Conservation (phyloP, 2,797 vertebrate genomes). For the Pangasius macronema region DNA sequence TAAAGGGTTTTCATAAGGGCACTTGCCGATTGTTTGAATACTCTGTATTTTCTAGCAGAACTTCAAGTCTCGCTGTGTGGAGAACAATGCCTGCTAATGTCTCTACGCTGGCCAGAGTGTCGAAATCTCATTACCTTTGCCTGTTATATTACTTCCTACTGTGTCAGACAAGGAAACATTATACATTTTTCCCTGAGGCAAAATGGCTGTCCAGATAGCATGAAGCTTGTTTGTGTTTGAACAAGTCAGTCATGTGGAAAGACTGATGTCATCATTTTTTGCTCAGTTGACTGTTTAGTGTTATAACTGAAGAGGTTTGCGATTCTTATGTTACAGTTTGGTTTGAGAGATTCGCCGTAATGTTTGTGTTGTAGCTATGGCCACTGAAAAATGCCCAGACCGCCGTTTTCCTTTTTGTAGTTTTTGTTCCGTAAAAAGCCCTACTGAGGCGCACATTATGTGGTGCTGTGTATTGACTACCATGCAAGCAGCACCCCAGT, state of each 20-base stretch:
- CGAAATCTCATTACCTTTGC: constrained; percentile 3
- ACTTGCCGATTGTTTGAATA: neutral
- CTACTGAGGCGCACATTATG: neutral
- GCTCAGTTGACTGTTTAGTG: constrained; percentile 28
- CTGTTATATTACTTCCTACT: constrained; percentile 15
- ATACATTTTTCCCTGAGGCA: constrained; percentile 19
- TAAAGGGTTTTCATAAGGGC: too few species aligned
- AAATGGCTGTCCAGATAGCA: constrained; percentile 34
- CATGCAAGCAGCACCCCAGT: neutral
- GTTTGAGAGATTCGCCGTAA: neutral
- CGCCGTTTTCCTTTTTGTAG: neutral
- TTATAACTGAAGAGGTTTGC: constrained; percentile 10
- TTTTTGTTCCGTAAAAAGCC: constrained; percentile 8
- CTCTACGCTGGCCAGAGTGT: neutral
- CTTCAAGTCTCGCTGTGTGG: too few species aligned
- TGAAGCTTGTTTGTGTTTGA: constrained; percentile 39
- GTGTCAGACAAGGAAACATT: constrained; percentile 31
- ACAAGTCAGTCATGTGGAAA: constrained; percentile 30
- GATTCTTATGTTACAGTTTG: neutral
- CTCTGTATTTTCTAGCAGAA: too few species aligned
- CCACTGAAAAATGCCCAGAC: neutral
- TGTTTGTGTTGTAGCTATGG: neutral
- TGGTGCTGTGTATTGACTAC: neutral
- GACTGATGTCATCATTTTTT: constrained; percentile 39
- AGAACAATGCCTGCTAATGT: neutral